Percentiles rank a stretch among this genome's conserved stretches.
Conservation (phyloP, 2,113 vertebrate genomes). For the Uria lomvia region DNA sequence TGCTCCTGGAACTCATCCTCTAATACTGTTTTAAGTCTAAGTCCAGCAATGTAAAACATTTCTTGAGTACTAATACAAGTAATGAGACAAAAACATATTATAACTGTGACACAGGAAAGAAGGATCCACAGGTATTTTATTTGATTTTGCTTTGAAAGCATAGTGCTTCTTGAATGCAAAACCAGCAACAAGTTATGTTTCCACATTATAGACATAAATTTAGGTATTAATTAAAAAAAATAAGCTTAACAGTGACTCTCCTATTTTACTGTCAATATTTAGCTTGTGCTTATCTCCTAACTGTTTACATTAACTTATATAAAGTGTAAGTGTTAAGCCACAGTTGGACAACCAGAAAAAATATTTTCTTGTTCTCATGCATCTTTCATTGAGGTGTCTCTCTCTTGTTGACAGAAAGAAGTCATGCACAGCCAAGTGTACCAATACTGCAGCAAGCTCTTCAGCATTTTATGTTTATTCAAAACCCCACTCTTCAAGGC, state of each 20-base stretch:
- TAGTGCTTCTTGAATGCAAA: neutral
- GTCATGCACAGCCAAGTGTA: neutral
- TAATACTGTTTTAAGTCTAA: neutral
- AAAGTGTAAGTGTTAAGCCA: neutral
- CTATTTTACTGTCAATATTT: neutral
- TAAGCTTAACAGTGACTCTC: neutral
- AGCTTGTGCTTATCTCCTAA: neutral
- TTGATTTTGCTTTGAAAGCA: neutral
- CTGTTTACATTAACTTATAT: neutral
- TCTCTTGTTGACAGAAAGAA: constrained; percentile 15
- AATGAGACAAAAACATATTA: neutral
- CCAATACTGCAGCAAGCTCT: neutral
- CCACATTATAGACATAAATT: neutral
- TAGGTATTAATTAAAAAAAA: neutral
- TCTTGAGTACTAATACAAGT: neutral
- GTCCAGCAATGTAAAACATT: neutral
- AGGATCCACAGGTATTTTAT: neutral
- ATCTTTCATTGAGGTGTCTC: neutral
- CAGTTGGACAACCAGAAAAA: constrained; percentile 2
- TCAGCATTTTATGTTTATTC: constrained; percentile 3
- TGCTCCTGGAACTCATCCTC: neutral
- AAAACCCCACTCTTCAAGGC: neutral
- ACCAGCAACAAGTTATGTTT: neutral
- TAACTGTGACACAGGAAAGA: neutral
- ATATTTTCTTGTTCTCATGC: neutral